These are phyloP conservation scores for Sakesphorus luctuosus DNA, from an alignment of 2,113 vertebrate species.

Conservation along the genomic window DNA sequence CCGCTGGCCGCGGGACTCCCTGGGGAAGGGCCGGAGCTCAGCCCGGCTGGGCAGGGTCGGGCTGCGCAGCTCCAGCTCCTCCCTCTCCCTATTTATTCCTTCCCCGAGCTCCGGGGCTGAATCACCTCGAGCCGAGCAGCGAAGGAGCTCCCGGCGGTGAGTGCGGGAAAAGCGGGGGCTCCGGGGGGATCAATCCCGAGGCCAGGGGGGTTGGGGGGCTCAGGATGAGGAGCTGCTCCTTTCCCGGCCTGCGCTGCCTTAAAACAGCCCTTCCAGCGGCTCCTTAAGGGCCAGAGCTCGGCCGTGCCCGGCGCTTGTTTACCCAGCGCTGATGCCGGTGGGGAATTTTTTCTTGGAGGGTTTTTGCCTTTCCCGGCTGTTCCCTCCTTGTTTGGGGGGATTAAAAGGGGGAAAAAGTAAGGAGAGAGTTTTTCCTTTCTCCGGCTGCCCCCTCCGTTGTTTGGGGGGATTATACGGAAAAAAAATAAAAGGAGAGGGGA, in stretches of 20 bases:
- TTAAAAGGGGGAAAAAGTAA: too few species aligned
- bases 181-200: neutral
- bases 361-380: neutral
- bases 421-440: too few species aligned
- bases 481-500: accelerated
- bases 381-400: too few species aligned
- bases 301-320: neutral
- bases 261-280: neutral
- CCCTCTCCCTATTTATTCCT: slow-evolving; percentile 32
- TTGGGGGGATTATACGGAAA: accelerated
- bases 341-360: neutral
- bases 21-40: neutral
- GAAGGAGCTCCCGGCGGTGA: neutral
- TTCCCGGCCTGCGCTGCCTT: accelerated
- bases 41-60: neutral
- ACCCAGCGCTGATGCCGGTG: neutral
- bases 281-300: neutral
- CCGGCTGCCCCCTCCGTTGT: accelerated
- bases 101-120: neutral
- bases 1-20: accelerated
- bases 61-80: slow-evolving; percentile 26
- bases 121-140: neutral
- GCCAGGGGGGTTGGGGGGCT: accelerated
- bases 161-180: neutral
- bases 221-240: accelerated